Conservation (phyloP, 2,797 vertebrate genomes). For the Pangasius djambal region DNA sequence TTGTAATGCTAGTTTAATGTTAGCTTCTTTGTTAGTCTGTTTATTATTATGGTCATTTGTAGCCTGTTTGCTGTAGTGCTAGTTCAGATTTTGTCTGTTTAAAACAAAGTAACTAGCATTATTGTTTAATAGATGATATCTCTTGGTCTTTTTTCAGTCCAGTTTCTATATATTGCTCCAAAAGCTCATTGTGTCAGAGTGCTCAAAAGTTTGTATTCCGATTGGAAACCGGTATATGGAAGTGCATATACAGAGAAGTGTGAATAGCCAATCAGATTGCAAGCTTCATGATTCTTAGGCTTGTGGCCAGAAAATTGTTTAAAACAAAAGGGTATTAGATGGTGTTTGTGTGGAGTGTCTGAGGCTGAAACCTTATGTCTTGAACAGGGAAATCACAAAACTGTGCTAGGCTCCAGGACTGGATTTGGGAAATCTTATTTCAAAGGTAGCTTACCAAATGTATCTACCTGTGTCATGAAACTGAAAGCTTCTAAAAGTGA, state of each 20-base stretch:
- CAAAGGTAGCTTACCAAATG: background rate
- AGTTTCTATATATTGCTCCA: background rate
- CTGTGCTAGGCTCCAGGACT: background rate
- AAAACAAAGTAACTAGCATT: too few species aligned
- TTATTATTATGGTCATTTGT: background rate
- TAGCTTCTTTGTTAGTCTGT: background rate
- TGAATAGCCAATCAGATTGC: background rate
- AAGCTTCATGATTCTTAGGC: background rate
- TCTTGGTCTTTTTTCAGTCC: background rate
- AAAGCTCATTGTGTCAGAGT: background rate
- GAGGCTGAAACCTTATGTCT: background rate
- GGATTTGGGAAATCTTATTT: constrained; percentile 2
- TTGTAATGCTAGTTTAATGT: background rate
- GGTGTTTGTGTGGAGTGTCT: background rate
- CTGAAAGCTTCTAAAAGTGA: background rate
- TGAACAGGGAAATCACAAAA: background rate
- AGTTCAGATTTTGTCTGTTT: too few species aligned
- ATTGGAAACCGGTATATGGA: background rate
- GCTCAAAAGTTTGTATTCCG: background rate
- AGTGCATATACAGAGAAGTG: background rate
- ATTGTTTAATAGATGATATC: too few species aligned
- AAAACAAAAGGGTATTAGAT: background rate
- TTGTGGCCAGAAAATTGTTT: background rate
- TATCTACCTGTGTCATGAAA: background rate
- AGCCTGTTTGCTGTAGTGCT: background rate